Conservation (phyloP, 2,888 invertebrate species). For the Caenorhabditis sinica region DNA sequence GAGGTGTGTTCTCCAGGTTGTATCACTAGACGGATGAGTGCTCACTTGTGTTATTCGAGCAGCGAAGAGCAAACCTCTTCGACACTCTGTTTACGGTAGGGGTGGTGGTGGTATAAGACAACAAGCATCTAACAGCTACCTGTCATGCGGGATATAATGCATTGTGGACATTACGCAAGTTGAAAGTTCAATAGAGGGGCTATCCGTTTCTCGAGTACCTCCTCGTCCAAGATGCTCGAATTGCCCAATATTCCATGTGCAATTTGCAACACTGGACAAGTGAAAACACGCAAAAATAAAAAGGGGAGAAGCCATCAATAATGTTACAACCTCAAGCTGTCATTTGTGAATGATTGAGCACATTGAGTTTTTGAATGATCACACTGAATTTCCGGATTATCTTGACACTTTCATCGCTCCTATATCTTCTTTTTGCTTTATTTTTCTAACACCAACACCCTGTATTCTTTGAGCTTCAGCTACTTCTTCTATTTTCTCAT, state of each 20-base stretch:
- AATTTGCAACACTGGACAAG: conserved; percentile 15
- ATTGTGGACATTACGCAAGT: conserved; percentile 33
- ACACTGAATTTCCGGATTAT: conserved; percentile 66
- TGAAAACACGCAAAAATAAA: conserved; percentile 59
- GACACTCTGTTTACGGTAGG: conserved; percentile 60
- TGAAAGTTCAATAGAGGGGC: conserved; percentile 14
- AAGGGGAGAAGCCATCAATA: conserved; percentile 53
- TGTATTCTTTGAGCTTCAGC: conserved; percentile 18
- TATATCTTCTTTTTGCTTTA: conserved; percentile 54
- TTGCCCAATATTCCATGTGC: neutral
- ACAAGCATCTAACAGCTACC: conserved; percentile 64
- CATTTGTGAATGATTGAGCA: conserved; percentile 69
- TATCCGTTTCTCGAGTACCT: neutral
- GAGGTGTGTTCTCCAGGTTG: conserved; percentile 66
- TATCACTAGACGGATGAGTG: conserved; percentile 60
- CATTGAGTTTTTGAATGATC: conserved; percentile 68
- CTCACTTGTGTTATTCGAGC: conserved; percentile 60
- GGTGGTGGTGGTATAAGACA: conserved; percentile 54
- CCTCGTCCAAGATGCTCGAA: neutral
- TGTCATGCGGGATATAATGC: conserved; percentile 62
- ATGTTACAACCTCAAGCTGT: conserved; percentile 69
- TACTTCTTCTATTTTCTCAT: conserved; percentile 1
- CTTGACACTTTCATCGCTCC: conserved; percentile 63
- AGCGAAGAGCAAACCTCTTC: conserved; percentile 60
- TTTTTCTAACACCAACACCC: conserved; percentile 12